A percentile compares a stretch with the other conserved stretches of the same genome.
Evolutionary conservation across 2,113 vertebrate species (phyloP).

Genomic region (Cariama cristata): DNA sequence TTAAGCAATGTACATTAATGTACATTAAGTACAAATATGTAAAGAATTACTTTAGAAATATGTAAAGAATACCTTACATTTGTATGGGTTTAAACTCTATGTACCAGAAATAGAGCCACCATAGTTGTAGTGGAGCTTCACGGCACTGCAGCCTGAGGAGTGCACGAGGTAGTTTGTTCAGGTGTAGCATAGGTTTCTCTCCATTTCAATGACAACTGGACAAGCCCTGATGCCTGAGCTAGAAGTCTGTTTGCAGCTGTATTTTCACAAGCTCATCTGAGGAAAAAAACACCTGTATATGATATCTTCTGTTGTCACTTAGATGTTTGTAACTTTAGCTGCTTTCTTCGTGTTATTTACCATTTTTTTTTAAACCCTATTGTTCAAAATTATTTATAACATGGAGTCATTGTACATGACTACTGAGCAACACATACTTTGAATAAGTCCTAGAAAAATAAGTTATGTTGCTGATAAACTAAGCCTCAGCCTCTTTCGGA

Average conservation of each 20-base stretch:
- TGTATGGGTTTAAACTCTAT: not conserved
- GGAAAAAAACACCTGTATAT: not conserved
- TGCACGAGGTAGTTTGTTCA: not conserved
- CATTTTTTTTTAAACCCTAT: not conserved
- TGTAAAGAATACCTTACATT: not conserved
- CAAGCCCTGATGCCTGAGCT: not conserved
- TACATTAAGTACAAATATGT: not conserved
- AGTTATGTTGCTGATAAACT: not conserved
- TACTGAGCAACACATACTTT: not conserved
- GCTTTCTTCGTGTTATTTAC: not conserved
- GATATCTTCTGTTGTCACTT: not conserved
- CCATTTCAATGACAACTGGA: not conserved
- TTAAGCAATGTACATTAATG: not conserved
- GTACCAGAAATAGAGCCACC: not conserved
- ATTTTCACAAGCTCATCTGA: not conserved
- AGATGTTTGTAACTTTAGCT: not conserved
- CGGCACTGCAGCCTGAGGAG: not conserved
- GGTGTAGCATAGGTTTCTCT: not conserved
- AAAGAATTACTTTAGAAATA: not conserved
- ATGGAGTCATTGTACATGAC: not conserved
- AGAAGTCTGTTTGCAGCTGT: not conserved
- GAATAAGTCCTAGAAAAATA: not conserved
- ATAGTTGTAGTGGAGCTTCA: not conserved
- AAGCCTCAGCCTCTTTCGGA: not conserved
- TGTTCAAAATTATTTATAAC: not conserved